These are phyloP conservation scores for Macquaria ambigua DNA, from an alignment of 2,113 vertebrate species.

Conservation along the genomic window DNA sequence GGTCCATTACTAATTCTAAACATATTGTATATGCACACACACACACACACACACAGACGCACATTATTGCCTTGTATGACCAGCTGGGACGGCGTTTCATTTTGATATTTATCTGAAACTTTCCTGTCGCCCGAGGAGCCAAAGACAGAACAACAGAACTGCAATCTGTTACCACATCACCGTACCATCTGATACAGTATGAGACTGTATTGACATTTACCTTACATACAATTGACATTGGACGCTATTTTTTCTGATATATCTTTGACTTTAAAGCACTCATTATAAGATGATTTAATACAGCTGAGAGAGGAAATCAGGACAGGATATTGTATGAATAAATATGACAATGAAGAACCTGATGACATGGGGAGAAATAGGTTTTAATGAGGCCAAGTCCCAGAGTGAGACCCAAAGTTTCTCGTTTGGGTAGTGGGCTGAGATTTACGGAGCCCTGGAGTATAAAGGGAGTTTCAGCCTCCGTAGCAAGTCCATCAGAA, in stretches of 20 bases:
- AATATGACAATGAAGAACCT: slow-evolving; percentile 49
- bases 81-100: slow-evolving; percentile 38
- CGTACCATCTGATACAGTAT: slow-evolving; percentile 36
- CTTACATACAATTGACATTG: slow-evolving; percentile 21
- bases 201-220: slow-evolving; percentile 15
- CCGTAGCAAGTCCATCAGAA: slow-evolving; percentile 34
- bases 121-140: slow-evolving; percentile 34
- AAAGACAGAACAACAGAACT: slow-evolving; percentile 19
- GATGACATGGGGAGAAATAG: slow-evolving; percentile 52
- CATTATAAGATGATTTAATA: slow-evolving; percentile 30
- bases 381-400: slow-evolving; percentile 46
- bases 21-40: background rate
- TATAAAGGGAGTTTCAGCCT: slow-evolving; percentile 17
- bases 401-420: slow-evolving; percentile 18
- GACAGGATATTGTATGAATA: slow-evolving; percentile 56
- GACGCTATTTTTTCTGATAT: slow-evolving; percentile 10
- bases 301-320: slow-evolving; percentile 44
- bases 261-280: slow-evolving; percentile 10
- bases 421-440: slow-evolving; percentile 43
- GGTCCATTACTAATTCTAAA: slow-evolving; percentile 36
- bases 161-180: slow-evolving; percentile 34
- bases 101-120: slow-evolving; percentile 46
- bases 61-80: slow-evolving; percentile 18
- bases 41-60: slow-evolving; percentile 21
- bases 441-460: slow-evolving; percentile 40